Base-by-base conservation (phyloP, 2,888 invertebrate genomes). In the Parnassius orleans region DNA sequence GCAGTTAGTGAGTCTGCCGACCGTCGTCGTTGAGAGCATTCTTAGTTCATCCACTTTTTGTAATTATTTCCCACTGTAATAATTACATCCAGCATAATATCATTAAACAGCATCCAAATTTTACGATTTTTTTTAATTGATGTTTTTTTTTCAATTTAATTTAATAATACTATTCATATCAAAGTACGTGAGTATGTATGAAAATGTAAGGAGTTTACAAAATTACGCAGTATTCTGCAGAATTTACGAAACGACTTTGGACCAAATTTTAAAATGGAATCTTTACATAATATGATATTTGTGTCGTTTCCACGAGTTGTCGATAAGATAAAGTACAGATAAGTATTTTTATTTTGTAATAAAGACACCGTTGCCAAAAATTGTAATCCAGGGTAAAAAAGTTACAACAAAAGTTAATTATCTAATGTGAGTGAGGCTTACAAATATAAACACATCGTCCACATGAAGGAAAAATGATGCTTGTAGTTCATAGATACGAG, bases 171-270 rank as follows among this genome's bases (percentile, higher is more conserved):
- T 46, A 3, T 50, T 54, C 12, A 48, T 14, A 44, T n/a, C 14
- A 54, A 1, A 14, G 56, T 56, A 56, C 61, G 61, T 56, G 51
- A 56, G 52, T 47, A 56, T 56, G 42, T 53, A 52, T 47, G 52
- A 51, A 61, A 53, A 50, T 24, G 10, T 14, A 46, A 33, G n/a
- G 33, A 15, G 15, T 24, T 57, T 53, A 62, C 44, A 42, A 53
- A 48, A 57, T 43, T 44, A 7, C 33, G 33, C 33, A 14, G 14
- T 41, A 53, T n/a, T 53, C 42, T 42, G 53, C 52, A 42, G 41
- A 56, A 61, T 19, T 52, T 43, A 53, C 57, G 52, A 57, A 53
- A 53, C 12, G n/a, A 14, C 19, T 24, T 61, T 57, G 57, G 47
- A 43, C 41, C 51, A 44, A 44, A 33, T 55, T 33, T 46, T 14